These are phyloP conservation scores for Psittacara wagleri DNA, from an alignment of 2,113 vertebrate species.

Conservation along the genomic window DNA sequence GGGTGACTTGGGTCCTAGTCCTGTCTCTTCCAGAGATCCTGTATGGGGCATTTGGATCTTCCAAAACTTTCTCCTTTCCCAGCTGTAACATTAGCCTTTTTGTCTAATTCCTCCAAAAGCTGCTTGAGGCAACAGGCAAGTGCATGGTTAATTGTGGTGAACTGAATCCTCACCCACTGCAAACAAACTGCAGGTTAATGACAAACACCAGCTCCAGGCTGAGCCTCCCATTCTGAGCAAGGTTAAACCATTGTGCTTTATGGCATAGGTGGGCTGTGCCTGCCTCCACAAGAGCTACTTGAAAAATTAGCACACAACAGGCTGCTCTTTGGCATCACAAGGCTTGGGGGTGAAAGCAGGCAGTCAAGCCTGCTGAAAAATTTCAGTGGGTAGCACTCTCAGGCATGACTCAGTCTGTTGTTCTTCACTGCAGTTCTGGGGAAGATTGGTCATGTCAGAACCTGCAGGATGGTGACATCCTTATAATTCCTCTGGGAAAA, in stretches of 20 bases:
- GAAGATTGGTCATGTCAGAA: conserved; percentile 10
- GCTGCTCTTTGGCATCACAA: not conserved
- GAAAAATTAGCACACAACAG: not conserved
- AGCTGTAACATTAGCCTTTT: fast-evolving
- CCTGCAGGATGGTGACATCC: not conserved
- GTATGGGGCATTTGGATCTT: not conserved
- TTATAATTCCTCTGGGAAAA: not conserved
- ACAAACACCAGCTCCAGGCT: not conserved
- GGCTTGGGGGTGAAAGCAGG: not conserved
- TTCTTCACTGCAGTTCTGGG: not conserved
- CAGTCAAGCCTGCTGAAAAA: not conserved
- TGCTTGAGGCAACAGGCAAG: not conserved
- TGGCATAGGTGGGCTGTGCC: not conserved
- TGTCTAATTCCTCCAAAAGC: not conserved
- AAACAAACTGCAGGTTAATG: not conserved
- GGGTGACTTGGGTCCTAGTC: not conserved
- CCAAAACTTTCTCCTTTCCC: not conserved
- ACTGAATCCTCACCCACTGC: not conserved
- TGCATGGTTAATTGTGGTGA: not conserved
- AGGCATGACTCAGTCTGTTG: conserved; percentile 14
- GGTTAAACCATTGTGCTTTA: not conserved
- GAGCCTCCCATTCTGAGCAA: fast-evolving
- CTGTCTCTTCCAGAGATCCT: not conserved
- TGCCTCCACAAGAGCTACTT: not conserved
- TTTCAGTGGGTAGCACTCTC: not conserved